These are phyloP conservation scores for Branchipolynoe longqiensis DNA, from an alignment of 2,888 invertebrate genomes.

Conservation along the genomic window DNA sequence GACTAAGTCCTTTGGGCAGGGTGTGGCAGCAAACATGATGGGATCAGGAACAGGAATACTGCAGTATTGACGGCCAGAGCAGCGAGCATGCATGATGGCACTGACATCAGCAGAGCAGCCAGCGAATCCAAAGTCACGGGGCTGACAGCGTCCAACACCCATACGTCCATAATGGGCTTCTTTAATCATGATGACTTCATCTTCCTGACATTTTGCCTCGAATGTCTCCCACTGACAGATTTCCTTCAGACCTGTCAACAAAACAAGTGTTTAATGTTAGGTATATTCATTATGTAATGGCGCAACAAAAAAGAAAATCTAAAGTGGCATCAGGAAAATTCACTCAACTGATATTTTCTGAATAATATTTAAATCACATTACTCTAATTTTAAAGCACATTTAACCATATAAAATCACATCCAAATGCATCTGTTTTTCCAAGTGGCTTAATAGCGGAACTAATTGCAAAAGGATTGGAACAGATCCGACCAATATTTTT, in stretches of 20 bases:
- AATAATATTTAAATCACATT: no score
- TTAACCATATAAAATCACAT: no score
- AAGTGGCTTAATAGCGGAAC: no score
- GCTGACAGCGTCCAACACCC: slow-evolving; percentile 55
- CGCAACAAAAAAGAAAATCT: no score
- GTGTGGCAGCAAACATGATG: slow-evolving; percentile 34
- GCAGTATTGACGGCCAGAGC: slow-evolving; percentile 61
- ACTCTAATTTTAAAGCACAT: no score
- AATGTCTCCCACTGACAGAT: slow-evolving; percentile 60
- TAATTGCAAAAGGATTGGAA: no score
- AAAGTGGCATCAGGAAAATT: no score
- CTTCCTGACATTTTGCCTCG: slow-evolving; percentile 35
- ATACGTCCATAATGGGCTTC: slow-evolving; percentile 61
- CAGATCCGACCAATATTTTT: no score
- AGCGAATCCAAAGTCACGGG: slow-evolving; percentile 58
- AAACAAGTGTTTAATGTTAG: no score
- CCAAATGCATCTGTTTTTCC: no score
- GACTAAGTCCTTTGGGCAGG: slow-evolving; percentile 64
- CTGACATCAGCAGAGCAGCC: slow-evolving; percentile 59
- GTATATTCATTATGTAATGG: no score
- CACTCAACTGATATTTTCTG: no score
- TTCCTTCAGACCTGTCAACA: slow-evolving; percentile 35
- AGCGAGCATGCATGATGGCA: slow-evolving; percentile 51
- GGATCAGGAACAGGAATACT: slow-evolving; percentile 57
- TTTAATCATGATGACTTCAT: slow-evolving; percentile 59